phyloP scores from a whole-genome alignment of 2,888 invertebrate genomes.

The Cantharis nigra region DNA sequence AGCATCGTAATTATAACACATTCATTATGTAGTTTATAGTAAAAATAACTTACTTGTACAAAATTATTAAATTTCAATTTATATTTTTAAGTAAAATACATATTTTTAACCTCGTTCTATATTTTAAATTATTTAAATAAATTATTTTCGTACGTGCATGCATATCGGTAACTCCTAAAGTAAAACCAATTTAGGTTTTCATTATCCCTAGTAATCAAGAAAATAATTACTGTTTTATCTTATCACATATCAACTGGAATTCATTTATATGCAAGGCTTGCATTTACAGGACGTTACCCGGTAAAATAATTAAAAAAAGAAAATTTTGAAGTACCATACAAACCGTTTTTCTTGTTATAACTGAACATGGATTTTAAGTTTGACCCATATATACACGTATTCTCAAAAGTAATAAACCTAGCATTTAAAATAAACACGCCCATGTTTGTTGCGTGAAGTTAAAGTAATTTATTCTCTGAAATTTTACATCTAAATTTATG shows the following conservation, averaged over 20 bases:
- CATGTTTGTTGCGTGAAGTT: neutral
- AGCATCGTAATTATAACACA: neutral
- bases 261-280: slow-evolving; percentile 38
- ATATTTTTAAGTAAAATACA: neutral
- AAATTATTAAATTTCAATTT: neutral
- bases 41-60: neutral
- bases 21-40: neutral
- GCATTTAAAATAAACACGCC: neutral
- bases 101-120: neutral
- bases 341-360: neutral
- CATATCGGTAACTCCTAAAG: slow-evolving; percentile 32
- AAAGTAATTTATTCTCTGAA: slow-evolving; percentile 32
- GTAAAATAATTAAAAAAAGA: neutral
- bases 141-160: slow-evolving; percentile 10
- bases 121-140: neutral
- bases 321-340: neutral
- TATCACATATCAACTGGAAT: slow-evolving; percentile 47
- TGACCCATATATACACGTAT: neutral
- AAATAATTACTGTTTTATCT: slow-evolving; percentile 53
- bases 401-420: neutral
- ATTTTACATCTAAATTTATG: slow-evolving; percentile 34
- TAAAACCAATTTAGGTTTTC: slow-evolving; percentile 45
- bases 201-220: slow-evolving; percentile 47
- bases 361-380: neutral
- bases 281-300: neutral